Base-by-base conservation (phyloP, 2,113 vertebrate genomes). In the Origma solitaria region DNA sequence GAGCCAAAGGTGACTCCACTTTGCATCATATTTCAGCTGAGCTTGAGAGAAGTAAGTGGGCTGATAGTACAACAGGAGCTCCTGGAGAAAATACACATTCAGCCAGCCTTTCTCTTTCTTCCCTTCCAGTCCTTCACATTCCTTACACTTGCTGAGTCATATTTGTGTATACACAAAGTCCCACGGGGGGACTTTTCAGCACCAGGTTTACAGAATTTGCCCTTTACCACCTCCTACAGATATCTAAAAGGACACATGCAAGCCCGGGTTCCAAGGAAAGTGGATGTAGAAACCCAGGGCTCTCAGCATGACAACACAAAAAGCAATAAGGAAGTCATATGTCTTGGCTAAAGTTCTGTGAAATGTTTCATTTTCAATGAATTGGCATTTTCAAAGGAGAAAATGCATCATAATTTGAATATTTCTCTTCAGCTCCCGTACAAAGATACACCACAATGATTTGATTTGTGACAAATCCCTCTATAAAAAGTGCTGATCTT, bases 401-500 rank as follows among this genome's bases (percentile, higher is more conserved):
- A 71, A 44, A 25, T 15, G 27, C 31, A 85, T 60, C 61, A 35
- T n/a, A 12, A 15, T n/a, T n/a, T n/a, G 51, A 44, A 16, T 75
- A 79, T 79, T 86, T 23, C 25, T n/a, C 20, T 78, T 73, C 37
- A 72, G 49, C 33, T 69, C 37, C 25, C 6, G 10, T 9, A 23
- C n/a, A 24, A 81, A 80, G 51, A 50, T 15, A 31, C 8, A 22
- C 13, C n/a, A 66, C 53, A 40, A 21, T 6, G 38, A 13, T 53
- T 50, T 49, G 35, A 65, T 80, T 60, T 77, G 66, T 76, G 92
- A 64, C 85, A 72, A 89, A 93, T 53, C 51, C 47, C 47, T 61
- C 76, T 31, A 16, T 23, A 86, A 87, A 96, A 93, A 54, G 10
- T 73, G 95, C 85, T 94, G 88, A 95, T 62, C 82, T 82, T 79